phyloP scores from a whole-genome alignment of 1,140 invertebrate genomes.

The Hetaerina americana region DNA sequence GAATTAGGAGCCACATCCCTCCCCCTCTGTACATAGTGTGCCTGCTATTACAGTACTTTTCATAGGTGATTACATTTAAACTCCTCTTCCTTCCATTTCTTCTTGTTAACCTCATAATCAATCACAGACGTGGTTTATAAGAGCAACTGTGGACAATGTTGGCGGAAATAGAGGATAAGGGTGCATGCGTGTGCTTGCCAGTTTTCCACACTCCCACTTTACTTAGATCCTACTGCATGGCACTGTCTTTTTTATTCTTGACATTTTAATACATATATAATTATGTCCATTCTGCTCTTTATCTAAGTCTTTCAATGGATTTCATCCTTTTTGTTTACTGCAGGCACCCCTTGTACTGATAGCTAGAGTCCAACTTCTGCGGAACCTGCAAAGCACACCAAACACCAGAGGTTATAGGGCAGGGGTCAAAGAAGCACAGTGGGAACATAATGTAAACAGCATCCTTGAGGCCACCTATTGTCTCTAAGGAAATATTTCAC shows the following conservation, averaged over 20 bases:
- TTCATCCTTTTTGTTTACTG: slow-evolving; percentile 4
- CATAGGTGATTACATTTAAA: not conserved
- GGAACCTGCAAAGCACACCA: slow-evolving; percentile 8
- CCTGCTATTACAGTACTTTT: not conserved
- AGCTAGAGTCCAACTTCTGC: slow-evolving; percentile 7
- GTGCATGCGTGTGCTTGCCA: not conserved
- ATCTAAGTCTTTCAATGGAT: not conserved
- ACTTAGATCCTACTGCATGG: not conserved
- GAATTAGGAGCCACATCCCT: not conserved
- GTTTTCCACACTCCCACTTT: not conserved
- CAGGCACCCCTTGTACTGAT: slow-evolving; percentile 8
- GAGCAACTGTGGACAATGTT: not conserved
- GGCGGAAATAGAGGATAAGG: not conserved
- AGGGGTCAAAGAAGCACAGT: not conserved
- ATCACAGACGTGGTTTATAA: not conserved
- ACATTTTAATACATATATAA: not conserved
- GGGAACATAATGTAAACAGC: not conserved
- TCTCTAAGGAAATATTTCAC: not conserved
- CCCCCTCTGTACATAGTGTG: not conserved
- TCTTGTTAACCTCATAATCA: not conserved
- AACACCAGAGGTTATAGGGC: slow-evolving; percentile 4
- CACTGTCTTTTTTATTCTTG: not conserved
- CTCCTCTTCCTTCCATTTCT: not conserved
- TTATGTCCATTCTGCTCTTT: not conserved
- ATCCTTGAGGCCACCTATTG: not conserved